Conservation (phyloP, 2,113 vertebrate genomes). For the Bufo bufo region DNA sequence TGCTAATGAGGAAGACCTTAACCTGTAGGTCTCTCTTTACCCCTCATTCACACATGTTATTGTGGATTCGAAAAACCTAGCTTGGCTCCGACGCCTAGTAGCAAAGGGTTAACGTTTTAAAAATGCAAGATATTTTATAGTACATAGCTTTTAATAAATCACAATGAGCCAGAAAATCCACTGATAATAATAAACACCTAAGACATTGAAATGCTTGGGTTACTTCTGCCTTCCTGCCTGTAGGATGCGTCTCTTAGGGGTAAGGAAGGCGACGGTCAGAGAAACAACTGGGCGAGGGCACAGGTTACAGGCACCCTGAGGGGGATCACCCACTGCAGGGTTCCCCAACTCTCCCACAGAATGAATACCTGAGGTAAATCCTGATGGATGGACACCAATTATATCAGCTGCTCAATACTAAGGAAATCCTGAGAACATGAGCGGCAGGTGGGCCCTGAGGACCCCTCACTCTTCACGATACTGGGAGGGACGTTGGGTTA, state of each 20-base stretch:
- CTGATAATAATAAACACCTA: background rate
- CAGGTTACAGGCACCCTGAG: constrained; percentile 62
- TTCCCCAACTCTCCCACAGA: no score
- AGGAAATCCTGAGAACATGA: no score
- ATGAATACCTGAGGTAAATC: no score
- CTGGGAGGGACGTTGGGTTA: constrained; percentile 72
- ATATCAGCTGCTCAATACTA: no score
- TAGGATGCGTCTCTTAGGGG: constrained; percentile 16
- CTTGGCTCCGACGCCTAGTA: background rate
- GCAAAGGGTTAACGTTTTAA: background rate
- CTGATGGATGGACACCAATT: no score
- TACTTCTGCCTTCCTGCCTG: background rate
- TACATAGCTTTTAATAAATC: background rate
- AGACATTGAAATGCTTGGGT: background rate
- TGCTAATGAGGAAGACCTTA: background rate
- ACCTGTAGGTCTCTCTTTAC: no score
- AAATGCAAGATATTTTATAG: background rate
- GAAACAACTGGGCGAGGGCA: constrained; percentile 24
- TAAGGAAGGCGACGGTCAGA: constrained; percentile 13
- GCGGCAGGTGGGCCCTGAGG: background rate
- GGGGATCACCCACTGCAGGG: constrained; percentile 48
- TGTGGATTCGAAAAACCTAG: no score
- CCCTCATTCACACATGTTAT: no score
- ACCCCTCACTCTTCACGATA: constrained; percentile 60
- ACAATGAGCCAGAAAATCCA: background rate